Evolutionary conservation across 2,888 invertebrate species (phyloP).

Genomic region (Plemyria rubiginata): DNA sequence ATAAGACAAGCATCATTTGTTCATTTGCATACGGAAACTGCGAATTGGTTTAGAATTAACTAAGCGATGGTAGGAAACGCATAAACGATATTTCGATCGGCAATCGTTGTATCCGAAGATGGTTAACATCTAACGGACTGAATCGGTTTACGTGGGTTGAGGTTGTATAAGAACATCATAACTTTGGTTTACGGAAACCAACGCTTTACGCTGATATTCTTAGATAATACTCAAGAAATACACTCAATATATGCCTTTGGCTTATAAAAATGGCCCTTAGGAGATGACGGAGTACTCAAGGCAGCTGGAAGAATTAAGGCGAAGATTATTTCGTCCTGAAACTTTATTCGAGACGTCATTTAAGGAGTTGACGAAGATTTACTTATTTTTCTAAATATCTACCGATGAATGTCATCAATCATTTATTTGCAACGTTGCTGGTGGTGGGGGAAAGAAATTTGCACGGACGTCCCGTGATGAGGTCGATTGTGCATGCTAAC

Average conservation of each 20-base stretch:
- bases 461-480: too few species aligned
- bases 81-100: conserved; percentile 22
- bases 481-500: too few species aligned
- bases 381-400: too few species aligned
- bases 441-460: too few species aligned
- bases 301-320: too few species aligned
- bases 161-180: conserved; percentile 1
- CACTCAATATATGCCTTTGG: not conserved
- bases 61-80: conserved; percentile 30
- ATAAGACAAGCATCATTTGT: conserved; percentile 23
- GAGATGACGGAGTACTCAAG: too few species aligned
- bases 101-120: conserved; percentile 20
- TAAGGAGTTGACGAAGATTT: too few species aligned
- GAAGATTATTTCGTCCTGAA: too few species aligned
- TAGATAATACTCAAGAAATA: not conserved
- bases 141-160: conserved; percentile 13
- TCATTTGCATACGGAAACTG: conserved; percentile 34
- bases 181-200: not conserved
- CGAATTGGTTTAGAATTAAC: conserved; percentile 34
- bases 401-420: too few species aligned
- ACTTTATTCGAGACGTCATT: too few species aligned
- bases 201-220: not conserved
- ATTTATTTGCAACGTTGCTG: too few species aligned
- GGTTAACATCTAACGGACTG: conserved; percentile 9
- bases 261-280: not conserved